Evolutionary conservation across 2,888 invertebrate genomes (phyloP), one percentile per base, ranked within the genome.

Genomic region (Acanthosepion pharaonis): DNA sequence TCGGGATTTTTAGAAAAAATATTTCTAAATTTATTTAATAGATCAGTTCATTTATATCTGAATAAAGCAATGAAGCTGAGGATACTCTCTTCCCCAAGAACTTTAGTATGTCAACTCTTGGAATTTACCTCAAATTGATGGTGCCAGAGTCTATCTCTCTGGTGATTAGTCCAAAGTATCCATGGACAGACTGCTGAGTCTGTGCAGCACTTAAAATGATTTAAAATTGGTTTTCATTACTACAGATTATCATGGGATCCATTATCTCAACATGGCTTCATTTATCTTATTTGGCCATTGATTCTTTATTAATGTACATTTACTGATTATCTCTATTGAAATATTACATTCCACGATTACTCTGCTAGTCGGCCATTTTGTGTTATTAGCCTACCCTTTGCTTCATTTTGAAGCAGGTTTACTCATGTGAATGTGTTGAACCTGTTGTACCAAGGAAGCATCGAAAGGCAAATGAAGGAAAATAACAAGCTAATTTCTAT

Each of bases 211-310:
- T 78, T 78, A 78, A n/a, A 78, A 78, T 78, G 78, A 78, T 78
- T 78, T 78, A n/a, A 78, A 33, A 78, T 78, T 78, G 33, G 78
- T 78, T 78, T 78, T 78, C 78, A 78, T 78, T 78, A 78, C n/a
- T 78, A 15, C 33, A n/a, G n/a, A 78, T 78, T 78, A 78, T 78
- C 78, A 78, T 78, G 78, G 78, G 78, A 78, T 78, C 78, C 78
- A 78, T 78, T 78, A 78, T 78, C 78, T 78, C 78, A n/a, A 78
- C n/a, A 78, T n/a, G 78, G n/a, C 78, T 78, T 78, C 78, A 78
- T 78, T 78, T 78, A 78, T 78, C 78, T 78, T n/a, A 78, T 78
- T 78, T 33, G 78, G n/a, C 33, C 78, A 78, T 78, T 78, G 78
- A 78, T 78, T 78, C 78, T 78, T 78, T 78, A 78, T 78, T 78